Evolutionary conservation across 1,140 invertebrate species (phyloP).

Genomic region (Anadara kagoshimensis): DNA sequence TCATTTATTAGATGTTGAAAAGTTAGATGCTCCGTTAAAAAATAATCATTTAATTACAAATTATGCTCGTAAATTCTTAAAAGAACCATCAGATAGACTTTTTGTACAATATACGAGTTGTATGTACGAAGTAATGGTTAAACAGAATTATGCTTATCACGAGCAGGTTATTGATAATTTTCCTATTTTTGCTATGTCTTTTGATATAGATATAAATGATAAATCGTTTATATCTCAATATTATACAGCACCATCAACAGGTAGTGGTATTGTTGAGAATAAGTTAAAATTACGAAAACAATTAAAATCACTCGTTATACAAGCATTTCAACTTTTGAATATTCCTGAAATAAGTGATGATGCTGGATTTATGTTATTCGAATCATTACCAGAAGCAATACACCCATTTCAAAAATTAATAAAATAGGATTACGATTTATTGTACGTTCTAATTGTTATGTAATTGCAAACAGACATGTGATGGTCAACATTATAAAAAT

Average conservation of each 20-base stretch:
- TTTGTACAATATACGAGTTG: not conserved
- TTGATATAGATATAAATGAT: slow-evolving; percentile 3
- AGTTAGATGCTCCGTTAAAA: not conserved
- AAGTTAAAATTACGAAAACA: not conserved
- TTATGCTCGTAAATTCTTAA: not conserved
- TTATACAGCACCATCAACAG: not conserved
- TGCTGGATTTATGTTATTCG: slow-evolving; percentile 1
- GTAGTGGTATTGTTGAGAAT: not conserved
- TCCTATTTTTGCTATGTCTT: not conserved
- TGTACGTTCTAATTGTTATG: not conserved
- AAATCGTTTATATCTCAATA: not conserved
- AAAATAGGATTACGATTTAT: not conserved
- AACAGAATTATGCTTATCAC: not conserved
- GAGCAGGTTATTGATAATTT: not conserved
- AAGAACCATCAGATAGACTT: not conserved
- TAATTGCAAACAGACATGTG: not conserved
- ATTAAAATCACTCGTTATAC: not conserved
- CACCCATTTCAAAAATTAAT: not conserved
- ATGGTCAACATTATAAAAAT: slow-evolving; percentile 1
- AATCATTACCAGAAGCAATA: slow-evolving; percentile 4
- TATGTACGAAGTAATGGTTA: not conserved
- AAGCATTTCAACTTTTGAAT: not conserved
- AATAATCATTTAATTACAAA: not conserved
- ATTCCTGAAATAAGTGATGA: not conserved
- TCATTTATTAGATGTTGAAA: not conserved